Base-by-base conservation (phyloP, 2,888 invertebrate genomes). In the Campopleginae sp. region DNA sequence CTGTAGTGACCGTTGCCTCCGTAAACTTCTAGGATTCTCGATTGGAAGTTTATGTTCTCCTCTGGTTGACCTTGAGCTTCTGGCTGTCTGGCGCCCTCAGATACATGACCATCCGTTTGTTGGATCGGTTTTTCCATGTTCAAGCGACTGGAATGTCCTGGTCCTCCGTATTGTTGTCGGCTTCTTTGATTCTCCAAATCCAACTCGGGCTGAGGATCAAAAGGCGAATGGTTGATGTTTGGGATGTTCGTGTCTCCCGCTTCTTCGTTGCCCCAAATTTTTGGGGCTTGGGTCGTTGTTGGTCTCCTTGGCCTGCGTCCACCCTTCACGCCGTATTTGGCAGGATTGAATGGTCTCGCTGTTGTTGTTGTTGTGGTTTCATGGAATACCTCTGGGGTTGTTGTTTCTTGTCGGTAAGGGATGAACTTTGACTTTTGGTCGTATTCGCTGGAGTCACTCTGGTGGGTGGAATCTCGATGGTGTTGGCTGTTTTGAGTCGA, bases 1-100 rank as follows among this genome's bases (percentile, higher is more conserved):
- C 89, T 89, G 44, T 92, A 92, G 7, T 89, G 87, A 27, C 90
- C 90, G 42, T 80, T 87, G 78, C 91, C 92, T 23, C 92, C 92
- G 80, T 91, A 92, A 46, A 89, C 92, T 89, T 91, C 89, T 19
- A 92, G 72, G 83, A 92, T 91, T 61, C 91, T 87, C 33, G 91
- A 84, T 27, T 90, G 81, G 10, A 89, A 42, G 42, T 84, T 71
- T 6, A 70, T 19, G 46, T 80, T 76, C 46, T 48, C 4, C 42
- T 77, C 51, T 0, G 70, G 14, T 4, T 27, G 51, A 1, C 58
- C 27, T 14, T 14, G 58, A 14, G 58, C 14, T 5, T 27, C 14
- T 27, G 6, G 3, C 14, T 58, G 27, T 14, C 23, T 27, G 14
- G 14, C 12, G 12, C 14, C 27, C 31, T 68, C 27, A 12, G 61